Evolutionary conservation across 1,140 invertebrate species (phyloP), one percentile per base, ranked within the genome.

Genomic region (Ostrea denselamellosa): DNA sequence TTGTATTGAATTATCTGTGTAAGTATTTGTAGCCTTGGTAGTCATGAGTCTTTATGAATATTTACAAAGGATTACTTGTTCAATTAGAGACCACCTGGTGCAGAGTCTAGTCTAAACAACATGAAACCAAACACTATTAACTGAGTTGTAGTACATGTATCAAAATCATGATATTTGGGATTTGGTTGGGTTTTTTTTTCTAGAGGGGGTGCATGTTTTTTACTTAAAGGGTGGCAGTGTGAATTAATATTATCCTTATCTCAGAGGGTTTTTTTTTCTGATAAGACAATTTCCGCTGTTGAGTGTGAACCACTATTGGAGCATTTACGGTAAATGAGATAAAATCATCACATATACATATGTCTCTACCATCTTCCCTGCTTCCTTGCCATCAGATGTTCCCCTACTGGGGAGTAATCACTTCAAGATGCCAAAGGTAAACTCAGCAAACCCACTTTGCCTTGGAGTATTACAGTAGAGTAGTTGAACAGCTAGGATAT

Each of bases 251-350:
- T 22, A 77, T 77, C 68, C 28, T 77, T 77, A 77, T 77, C 68
- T 77, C 25, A 22, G 12, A 34, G 68, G 25, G 65, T 87, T 44
- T 81, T 85, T 25, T 86, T 88, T 85, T 65, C 81, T 86, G 82
- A 53, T 83, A 53, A 54, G 44, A 25, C 51, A 83, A 83, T 83
- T 53, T 83, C 82, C 68, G 68, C 68, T 77, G 22, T 28, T 28
- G 28, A 77, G 68, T 25, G 68, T 77, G 68, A 77, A 77, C 68
- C 12, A 77, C 68, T 34, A 77, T 25, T 28, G 28, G 68, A 25
- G 28, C 68, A 77, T 77, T 34, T 77, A 77, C 68, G 68, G 68
- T 77, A 77, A 34, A 77, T 77, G 68, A 77, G 68, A 77, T 77
- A 77, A 77, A 25, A 77, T 77, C 68, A 77, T 44, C 28, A 34